phyloP scores from a whole-genome alignment of 2,113 vertebrate genomes.

The Lagopus leucura region DNA sequence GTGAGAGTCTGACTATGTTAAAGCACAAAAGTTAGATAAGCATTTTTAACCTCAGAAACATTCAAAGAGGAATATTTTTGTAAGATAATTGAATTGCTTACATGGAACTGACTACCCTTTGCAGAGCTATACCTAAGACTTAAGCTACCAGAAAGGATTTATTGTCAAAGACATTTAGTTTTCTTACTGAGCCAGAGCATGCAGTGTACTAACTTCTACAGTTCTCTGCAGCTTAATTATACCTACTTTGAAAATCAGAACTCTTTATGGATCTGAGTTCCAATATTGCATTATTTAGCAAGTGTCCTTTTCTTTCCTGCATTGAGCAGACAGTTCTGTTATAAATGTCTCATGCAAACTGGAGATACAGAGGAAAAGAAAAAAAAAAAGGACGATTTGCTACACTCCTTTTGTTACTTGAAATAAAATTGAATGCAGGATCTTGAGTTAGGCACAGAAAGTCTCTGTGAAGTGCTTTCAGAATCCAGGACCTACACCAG shows the following conservation, averaged over 20 bases:
- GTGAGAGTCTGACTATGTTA: neutral
- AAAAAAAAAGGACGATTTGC: neutral
- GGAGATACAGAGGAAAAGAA: neutral
- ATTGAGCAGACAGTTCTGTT: neutral
- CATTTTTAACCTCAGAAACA: neutral
- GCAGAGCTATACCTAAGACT: neutral
- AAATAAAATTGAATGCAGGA: neutral
- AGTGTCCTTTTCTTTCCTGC: neutral
- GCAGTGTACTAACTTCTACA: neutral
- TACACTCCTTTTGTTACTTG: neutral
- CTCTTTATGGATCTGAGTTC: neutral
- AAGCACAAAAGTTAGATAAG: neutral
- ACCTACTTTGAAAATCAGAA: neutral
- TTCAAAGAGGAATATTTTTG: neutral
- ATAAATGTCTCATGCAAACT: neutral
- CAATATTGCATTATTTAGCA: neutral
- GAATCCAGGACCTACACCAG: neutral
- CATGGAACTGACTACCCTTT: neutral
- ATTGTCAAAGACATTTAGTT: neutral
- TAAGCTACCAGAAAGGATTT: neutral
- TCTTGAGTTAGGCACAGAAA: neutral
- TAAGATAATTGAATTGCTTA: neutral
- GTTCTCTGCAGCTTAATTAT: neutral
- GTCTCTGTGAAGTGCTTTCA: neutral
- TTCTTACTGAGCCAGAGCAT: neutral